A percentile compares a stretch with the other conserved stretches of the same genome.
Evolutionary conservation across 2,113 vertebrate species (phyloP).

Genomic region (Columbina picui): DNA sequence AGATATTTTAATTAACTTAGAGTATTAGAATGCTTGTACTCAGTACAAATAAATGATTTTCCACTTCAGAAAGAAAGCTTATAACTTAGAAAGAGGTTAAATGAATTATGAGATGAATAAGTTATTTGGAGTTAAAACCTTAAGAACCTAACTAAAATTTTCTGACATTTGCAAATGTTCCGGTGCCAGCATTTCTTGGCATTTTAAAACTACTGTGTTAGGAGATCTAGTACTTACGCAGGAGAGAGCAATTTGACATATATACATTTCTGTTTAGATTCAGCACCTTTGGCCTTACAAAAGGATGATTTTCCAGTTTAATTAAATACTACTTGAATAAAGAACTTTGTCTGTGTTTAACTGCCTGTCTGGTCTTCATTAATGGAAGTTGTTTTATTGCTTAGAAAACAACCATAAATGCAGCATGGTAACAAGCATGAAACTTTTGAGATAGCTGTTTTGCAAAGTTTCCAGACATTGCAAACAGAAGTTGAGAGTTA

Average conservation of each 20-base stretch:
- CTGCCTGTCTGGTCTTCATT: background rate
- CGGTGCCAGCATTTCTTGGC: background rate
- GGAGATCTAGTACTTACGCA: background rate
- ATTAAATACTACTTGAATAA: background rate
- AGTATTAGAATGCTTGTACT: background rate
- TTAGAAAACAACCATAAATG: background rate
- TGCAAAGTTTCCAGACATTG: background rate
- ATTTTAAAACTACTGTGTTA: background rate
- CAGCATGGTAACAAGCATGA: background rate
- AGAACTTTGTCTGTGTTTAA: background rate
- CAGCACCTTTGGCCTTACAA: background rate
- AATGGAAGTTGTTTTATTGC: background rate
- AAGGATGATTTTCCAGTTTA: background rate
- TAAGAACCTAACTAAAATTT: background rate
- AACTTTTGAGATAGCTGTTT: background rate
- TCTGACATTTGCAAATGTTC: background rate
- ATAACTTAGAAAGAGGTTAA: background rate
- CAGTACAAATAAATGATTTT: constrained; percentile 16
- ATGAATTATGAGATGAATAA: background rate
- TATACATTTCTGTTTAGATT: background rate
- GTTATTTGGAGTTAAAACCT: background rate
- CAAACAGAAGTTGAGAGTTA: background rate
- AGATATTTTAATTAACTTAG: background rate
- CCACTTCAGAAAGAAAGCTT: background rate
- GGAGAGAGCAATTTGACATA: background rate